These are phyloP conservation scores for Montipora capricornis DNA, from an alignment of 64 coral and sea anemone species.

Conservation along the genomic window DNA sequence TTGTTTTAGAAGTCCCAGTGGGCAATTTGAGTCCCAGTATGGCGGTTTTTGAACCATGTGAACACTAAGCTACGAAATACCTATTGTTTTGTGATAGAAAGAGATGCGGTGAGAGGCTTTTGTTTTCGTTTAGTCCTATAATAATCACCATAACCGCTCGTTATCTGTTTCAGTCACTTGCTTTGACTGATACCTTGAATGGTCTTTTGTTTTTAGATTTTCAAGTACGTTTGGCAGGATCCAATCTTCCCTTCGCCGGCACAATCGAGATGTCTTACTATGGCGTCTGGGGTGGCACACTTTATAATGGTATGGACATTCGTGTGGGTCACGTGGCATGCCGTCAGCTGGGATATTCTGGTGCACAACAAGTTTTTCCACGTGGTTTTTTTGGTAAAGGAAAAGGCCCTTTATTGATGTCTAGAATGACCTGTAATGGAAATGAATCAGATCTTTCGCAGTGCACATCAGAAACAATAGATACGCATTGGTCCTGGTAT, in stretches of 20 bases:
- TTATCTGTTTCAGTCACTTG: too few species aligned
- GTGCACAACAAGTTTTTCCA: not conserved
- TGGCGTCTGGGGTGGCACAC: not conserved
- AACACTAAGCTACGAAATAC: too few species aligned
- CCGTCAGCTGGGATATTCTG: slow-evolving; percentile 21
- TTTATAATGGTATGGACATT: not conserved
- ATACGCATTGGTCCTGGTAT: not conserved
- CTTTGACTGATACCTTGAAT: too few species aligned
- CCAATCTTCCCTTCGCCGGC: not conserved
- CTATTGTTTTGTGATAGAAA: too few species aligned
- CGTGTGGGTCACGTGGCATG: not conserved
- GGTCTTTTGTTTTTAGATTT: not conserved
- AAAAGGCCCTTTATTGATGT: not conserved
- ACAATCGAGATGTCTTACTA: slow-evolving; percentile 6
- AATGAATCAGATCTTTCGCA: slow-evolving; percentile 1
- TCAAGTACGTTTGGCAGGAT: not conserved
- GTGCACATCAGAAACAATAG: not conserved
- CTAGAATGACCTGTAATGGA: not conserved
- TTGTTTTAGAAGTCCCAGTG: too few species aligned
- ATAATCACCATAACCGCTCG: too few species aligned
- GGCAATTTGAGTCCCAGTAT: too few species aligned
- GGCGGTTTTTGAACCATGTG: too few species aligned
- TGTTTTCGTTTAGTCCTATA: too few species aligned
- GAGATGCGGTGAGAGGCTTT: too few species aligned
- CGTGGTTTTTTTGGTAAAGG: not conserved